Percentiles rank a stretch among this genome's conserved stretches.
These are phyloP conservation scores for Echeneis naucrates DNA, from an alignment of 2,797 vertebrate species.

Conservation along the genomic window DNA sequence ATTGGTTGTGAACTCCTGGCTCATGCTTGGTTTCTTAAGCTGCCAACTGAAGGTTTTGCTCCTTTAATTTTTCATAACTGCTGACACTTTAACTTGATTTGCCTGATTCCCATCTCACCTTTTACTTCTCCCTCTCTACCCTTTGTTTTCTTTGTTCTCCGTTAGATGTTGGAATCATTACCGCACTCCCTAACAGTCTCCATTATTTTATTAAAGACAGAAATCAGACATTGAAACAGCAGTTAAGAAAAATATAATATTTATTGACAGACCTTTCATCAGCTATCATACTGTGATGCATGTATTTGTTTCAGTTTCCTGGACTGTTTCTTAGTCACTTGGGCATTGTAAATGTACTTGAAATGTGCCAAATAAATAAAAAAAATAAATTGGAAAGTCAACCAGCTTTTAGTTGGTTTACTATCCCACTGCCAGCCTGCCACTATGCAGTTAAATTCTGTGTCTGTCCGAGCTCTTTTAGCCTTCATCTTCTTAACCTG, in stretches of 20 bases:
- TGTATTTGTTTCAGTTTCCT: conserved; percentile 1
- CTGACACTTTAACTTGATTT: not conserved
- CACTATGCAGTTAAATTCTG: conserved; percentile 21
- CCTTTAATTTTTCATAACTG: not conserved
- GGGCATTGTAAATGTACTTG: not conserved
- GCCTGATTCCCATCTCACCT: conserved; percentile 1
- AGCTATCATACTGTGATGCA: not conserved
- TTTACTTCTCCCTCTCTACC: not conserved
- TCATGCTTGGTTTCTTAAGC: not conserved
- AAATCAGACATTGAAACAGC: conserved; percentile 8
- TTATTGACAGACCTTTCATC: not conserved
- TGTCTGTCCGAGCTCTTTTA: conserved; percentile 43
- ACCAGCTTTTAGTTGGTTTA: conserved; percentile 34
- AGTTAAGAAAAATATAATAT: not conserved
- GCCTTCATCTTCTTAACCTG: conserved; percentile 60
- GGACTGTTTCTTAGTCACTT: not conserved
- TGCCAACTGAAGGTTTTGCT: not conserved
- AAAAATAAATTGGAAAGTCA: conserved; percentile 16
- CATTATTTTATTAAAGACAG: conserved; percentile 7
- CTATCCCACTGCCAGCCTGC: not conserved
- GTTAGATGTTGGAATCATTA: not conserved
- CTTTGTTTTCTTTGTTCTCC: conserved; percentile 20
- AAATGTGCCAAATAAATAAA: too few relatives aligned
- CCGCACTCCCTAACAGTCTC: not conserved
- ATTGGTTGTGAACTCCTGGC: not conserved